Evolutionary conservation across 2,113 vertebrate genomes (phyloP).

Genomic region (Sorex fumeus): DNA sequence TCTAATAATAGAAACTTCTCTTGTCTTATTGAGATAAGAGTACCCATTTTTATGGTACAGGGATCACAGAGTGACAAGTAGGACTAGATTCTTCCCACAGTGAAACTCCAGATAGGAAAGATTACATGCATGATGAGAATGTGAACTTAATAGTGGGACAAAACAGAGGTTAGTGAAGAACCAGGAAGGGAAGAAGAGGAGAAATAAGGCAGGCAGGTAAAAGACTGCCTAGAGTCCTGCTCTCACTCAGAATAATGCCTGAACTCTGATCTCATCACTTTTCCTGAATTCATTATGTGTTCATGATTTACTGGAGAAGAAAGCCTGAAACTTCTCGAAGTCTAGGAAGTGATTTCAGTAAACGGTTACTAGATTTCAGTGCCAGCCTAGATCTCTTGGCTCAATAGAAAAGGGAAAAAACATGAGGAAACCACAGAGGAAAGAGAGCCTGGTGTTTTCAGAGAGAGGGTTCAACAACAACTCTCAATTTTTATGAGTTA

Average conservation of each 20-base stretch:
- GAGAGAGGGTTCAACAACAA: background rate
- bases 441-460: background rate
- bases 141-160: background rate
- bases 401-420: background rate
- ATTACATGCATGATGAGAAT: background rate
- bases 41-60: background rate
- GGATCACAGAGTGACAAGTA: background rate
- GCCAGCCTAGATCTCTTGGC: background rate
- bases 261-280: background rate
- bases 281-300: background rate
- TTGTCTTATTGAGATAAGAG: background rate
- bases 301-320: background rate
- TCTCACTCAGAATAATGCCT: background rate
- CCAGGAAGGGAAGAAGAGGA: background rate
- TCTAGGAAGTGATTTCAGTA: background rate
- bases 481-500: background rate
- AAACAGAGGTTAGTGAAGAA: background rate
- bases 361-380: background rate
- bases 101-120: background rate
- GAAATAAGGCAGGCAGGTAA: background rate
- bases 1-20: background rate
- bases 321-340: background rate
- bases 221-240: background rate
- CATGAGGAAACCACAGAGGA: background rate
- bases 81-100: background rate